These are phyloP conservation scores for Bruchidius siliquastri DNA, from an alignment of 2,888 invertebrate genomes.

Conservation along the genomic window DNA sequence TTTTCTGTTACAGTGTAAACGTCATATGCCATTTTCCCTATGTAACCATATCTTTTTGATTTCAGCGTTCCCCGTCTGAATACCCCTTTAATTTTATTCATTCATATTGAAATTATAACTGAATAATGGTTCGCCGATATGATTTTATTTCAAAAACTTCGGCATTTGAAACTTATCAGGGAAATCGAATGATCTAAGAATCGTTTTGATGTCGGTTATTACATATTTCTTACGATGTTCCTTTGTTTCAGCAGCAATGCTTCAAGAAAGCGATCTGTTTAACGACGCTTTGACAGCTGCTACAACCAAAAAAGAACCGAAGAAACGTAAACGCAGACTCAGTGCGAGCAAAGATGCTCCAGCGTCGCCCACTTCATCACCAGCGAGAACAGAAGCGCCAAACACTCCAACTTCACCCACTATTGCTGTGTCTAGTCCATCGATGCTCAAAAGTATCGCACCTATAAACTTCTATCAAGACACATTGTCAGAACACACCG, in stretches of 20 bases:
- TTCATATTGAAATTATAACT: background rate
- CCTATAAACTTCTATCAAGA: constrained; percentile 86
- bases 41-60: background rate
- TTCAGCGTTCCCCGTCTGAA: background rate
- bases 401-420: constrained; percentile 28
- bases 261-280: constrained; percentile 90
- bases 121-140: background rate
- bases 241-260: constrained; percentile 54
- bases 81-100: background rate
- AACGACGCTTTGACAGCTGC: constrained; percentile 87
- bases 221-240: background rate
- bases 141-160: too few species aligned
- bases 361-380: constrained; percentile 28
- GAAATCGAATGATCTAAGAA: background rate
- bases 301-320: constrained; percentile 65
- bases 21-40: background rate
- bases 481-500: constrained; percentile 56
- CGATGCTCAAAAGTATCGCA: constrained; percentile 49
- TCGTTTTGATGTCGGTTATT: background rate
- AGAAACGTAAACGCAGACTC: constrained; percentile 73
- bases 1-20: background rate
- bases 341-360: constrained; percentile 62
- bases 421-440: constrained; percentile 32
- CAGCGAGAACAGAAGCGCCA: constrained; percentile 36
- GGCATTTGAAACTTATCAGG: background rate